phyloP scores from a whole-genome alignment of 1,140 invertebrate species.

The Adoxophyes honmai region DNA sequence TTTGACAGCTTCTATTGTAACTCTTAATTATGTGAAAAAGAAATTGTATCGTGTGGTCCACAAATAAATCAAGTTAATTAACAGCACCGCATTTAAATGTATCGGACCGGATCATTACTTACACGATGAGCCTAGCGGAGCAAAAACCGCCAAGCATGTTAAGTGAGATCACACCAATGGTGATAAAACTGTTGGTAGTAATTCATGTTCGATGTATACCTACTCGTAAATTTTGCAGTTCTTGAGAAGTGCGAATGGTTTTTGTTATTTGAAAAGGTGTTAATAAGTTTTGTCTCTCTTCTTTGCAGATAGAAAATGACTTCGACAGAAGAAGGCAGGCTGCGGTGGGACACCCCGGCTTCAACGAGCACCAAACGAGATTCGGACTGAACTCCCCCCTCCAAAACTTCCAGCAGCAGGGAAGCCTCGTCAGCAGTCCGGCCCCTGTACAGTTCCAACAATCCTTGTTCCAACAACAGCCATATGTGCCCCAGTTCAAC shows the following conservation, averaged over 20 bases:
- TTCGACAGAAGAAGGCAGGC: conserved; percentile 65
- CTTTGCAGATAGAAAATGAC: conserved; percentile 70
- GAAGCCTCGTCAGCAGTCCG: conserved; percentile 26
- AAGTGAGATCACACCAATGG: too few species aligned
- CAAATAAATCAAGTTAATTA: conserved; percentile 4
- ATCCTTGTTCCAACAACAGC: conserved; percentile 46
- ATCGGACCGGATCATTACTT: neutral
- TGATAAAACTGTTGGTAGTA: too few species aligned
- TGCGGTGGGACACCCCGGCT: conserved; percentile 47
- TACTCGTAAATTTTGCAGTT: too few species aligned
- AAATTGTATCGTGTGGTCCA: conserved; percentile 5
- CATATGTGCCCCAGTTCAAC: conserved; percentile 55
- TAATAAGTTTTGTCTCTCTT: conserved; percentile 20
- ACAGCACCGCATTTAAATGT: neutral
- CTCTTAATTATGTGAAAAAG: conserved; percentile 2
- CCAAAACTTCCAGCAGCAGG: conserved; percentile 48
- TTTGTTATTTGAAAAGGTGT: too few species aligned
- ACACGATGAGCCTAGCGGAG: neutral
- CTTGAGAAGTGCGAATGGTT: too few species aligned
- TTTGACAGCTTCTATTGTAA: neutral
- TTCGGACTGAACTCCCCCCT: conserved; percentile 59
- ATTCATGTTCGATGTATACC: too few species aligned
- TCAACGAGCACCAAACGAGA: conserved; percentile 67
- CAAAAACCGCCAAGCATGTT: neutral
- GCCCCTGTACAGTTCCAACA: conserved; percentile 50